Percentiles rank a stretch among this genome's conserved stretches.
These are phyloP conservation scores for Mustelus asterias DNA, from an alignment of 2,113 vertebrate genomes.

Conservation along the genomic window DNA sequence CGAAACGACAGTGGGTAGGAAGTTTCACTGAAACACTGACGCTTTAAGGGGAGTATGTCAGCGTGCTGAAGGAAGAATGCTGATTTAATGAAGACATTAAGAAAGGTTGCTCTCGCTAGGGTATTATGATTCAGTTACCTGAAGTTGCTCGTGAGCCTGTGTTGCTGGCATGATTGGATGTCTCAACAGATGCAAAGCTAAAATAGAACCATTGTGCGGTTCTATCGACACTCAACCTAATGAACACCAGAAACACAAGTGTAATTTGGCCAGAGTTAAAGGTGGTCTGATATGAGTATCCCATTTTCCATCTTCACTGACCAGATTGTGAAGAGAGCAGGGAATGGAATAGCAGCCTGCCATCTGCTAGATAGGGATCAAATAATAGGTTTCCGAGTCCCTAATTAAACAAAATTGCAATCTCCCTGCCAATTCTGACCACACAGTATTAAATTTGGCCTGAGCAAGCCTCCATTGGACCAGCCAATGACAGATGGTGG, in stretches of 20 bases:
- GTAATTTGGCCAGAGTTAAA: constrained; percentile 32
- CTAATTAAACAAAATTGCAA: constrained; percentile 71
- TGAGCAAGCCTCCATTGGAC: constrained; percentile 55
- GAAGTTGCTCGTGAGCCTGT: not conserved
- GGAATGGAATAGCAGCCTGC: constrained; percentile 60
- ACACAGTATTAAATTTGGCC: constrained; percentile 66
- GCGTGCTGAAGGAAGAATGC: not conserved
- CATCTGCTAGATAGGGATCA: constrained; percentile 67
- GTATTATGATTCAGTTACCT: not conserved
- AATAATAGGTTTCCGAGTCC: constrained; percentile 71
- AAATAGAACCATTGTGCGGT: not conserved
- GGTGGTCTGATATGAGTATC: constrained; percentile 14
- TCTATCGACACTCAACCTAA: not conserved
- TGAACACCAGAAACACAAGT: constrained; percentile 17
- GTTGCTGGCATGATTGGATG: not conserved
- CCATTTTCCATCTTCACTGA: constrained; percentile 42
- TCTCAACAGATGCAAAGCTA: constrained; percentile 22
- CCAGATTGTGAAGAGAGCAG: constrained; percentile 63
- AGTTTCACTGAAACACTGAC: not conserved
- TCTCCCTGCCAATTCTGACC: constrained; percentile 66
- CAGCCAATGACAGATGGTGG: constrained; percentile 72
- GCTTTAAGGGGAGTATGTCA: not conserved
- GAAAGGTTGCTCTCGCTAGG: not conserved
- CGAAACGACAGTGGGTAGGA: not conserved
- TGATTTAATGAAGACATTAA: not conserved